Evolutionary conservation across 2,888 invertebrate genomes (phyloP), one percentile per base, ranked within the genome.

Genomic region (Drosophila melanosoma): DNA sequence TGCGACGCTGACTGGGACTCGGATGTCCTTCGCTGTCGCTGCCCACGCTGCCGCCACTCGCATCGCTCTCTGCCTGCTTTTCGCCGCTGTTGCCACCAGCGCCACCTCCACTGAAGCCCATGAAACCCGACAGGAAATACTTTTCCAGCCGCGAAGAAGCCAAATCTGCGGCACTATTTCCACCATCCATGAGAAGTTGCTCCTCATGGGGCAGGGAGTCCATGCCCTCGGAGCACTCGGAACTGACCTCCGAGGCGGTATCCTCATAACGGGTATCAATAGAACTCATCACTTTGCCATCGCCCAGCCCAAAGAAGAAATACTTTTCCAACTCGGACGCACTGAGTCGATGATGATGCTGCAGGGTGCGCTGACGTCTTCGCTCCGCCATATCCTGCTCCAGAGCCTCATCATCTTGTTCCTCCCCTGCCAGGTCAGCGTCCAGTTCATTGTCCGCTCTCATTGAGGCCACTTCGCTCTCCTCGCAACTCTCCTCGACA

Each of bases 401-500:
- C 58, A 45, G 23, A 15, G 80, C 85, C 32, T 76, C 76, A 32
- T 57, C 68, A 3, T 51, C 57, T 2, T 29, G 38, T n/a, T 26
- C 56, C 8, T 57, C 67, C 6, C 15, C 45, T 4, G 45, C 45
- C 23, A 45, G 15, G 2, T 45, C 45, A 15, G 4, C 15, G 8
- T 76, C 87, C 45, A 67, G 49, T 20, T 90, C 91, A 20, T 90
- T 90, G 42, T 86, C 83, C 7, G 86, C 87, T 36, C 91, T 80
- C 66, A 91, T 76, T 0, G 95, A 95, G 87, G 97, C 97, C 73
- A 96, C 95, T 93, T 97, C 97, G 93, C 98, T 98, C 93, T 98
- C 98, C 94, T 98, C 98, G 92, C 98, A 98, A 89, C 97, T 98
- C 93, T 98, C 98, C 94, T 98, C 98, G 35, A 98, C 96, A 82